Evolutionary conservation across 2,113 vertebrate genomes (phyloP).

Genomic region (Passer montanus): DNA sequence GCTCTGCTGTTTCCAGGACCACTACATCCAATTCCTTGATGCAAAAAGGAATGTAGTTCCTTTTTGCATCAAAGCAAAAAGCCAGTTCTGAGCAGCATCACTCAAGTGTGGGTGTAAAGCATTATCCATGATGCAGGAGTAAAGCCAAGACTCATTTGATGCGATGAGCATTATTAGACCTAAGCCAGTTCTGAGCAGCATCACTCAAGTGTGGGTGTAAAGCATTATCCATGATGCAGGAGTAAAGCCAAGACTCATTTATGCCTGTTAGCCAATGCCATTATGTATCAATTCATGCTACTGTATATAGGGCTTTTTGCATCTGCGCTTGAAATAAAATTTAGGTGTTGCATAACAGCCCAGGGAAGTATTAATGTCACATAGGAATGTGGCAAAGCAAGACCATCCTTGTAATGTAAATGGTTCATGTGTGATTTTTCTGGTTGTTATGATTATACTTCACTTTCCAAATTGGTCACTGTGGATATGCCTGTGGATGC

Average conservation of each 20-base stretch:
- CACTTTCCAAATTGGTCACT: neutral
- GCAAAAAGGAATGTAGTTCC: no score
- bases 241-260: neutral
- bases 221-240: neutral
- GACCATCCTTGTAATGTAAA: neutral
- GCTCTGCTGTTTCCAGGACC: neutral
- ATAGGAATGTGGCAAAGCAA: rapidly evolving
- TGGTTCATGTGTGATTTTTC: neutral
- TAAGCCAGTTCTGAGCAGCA: neutral
- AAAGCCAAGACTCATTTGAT: neutral
- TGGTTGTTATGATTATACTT: neutral
- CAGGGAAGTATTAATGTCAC: neutral
- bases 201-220: neutral
- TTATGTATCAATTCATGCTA: neutral
- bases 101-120: neutral
- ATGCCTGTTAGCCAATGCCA: neutral
- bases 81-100: neutral
- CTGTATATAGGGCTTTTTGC: neutral
- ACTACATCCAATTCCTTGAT: neutral
- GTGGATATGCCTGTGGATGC: rapidly evolving
- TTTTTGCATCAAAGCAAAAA: no score
- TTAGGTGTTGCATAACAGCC: neutral
- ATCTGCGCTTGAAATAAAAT: neutral
- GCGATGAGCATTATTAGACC: no score
- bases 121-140: neutral